Evolutionary conservation across 2,888 invertebrate species (phyloP).

Genomic region (Ferdinandea cuprea): DNA sequence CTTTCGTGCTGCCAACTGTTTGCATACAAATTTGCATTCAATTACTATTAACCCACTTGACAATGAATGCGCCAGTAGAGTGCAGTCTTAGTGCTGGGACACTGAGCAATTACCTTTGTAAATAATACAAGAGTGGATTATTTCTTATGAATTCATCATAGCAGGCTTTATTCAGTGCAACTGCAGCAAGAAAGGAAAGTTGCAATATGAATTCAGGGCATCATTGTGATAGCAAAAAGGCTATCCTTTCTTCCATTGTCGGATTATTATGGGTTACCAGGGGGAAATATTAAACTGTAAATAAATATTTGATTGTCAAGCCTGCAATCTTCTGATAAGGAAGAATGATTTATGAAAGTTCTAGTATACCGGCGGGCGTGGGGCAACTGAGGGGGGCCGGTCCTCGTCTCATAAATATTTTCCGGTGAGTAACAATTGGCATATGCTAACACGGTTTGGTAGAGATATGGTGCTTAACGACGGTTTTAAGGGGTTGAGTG

Average conservation of each 20-base stretch:
- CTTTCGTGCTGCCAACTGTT: conserved; percentile 14
- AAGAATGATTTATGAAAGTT: conserved; percentile 39
- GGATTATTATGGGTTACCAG: not conserved
- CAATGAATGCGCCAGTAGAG: conserved; percentile 30
- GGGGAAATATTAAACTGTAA: conserved; percentile 8
- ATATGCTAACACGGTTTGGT: not conserved
- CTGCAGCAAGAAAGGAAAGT: conserved; percentile 7
- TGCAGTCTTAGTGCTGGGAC: conserved; percentile 16
- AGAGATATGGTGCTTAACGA: not conserved
- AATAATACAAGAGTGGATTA: conserved; percentile 12
- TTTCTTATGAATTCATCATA: not conserved
- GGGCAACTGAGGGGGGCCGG: not conserved
- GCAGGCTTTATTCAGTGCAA: no score
- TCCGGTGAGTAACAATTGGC: not conserved
- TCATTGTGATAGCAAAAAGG: conserved; percentile 6
- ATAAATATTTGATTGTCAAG: conserved; percentile 45
- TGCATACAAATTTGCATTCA: conserved; percentile 63
- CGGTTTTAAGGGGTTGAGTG: not conserved
- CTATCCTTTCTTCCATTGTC: no score
- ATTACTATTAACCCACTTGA: conserved; percentile 62
- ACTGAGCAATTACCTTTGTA: conserved; percentile 39
- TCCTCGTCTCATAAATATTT: not conserved
- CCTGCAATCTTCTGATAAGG: conserved; percentile 46
- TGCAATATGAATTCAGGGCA: conserved; percentile 8
- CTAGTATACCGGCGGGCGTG: not conserved